Evolutionary conservation across 2,797 vertebrate species (phyloP), one percentile per base, ranked within the genome.

Genomic region (Merluccius polli): DNA sequence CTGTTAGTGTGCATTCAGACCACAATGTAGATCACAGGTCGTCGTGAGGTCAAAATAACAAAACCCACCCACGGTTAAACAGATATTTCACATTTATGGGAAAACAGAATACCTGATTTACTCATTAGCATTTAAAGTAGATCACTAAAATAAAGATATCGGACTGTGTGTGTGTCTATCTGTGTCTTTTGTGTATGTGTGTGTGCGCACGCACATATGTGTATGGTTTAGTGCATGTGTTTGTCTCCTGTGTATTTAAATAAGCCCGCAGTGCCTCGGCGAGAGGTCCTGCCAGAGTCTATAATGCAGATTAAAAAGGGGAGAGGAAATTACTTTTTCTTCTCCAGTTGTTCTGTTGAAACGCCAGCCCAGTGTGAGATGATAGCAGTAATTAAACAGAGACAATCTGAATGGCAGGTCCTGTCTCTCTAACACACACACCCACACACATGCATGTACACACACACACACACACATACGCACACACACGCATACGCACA

Each of bases 381-480:
- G 89, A 91, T 87, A 92, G 86, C 82, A 83, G 82, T 90, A 92
- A 92, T 90, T 92, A 89, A 89, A 89, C 78, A 85, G 85, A 88
- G 85, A 86, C 82, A 82, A 79, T 81, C 73, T 82, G 77, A 90
- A 38, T 86, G 79, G 82, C 79, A 78, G 79, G 70, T 67, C 80
- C 75, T 68, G 80, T 81, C 72, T 79, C 74, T 82, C 31, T 63
- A n/a, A 75, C 70, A 27, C 48, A 48, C 29, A n/a, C 29, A 68
- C 2, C 30, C 73, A 48, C 31, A 59, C 52, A 24, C 52, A 24
- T 21, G n/a, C 52, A 59, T 21, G n/a, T 7, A 59, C 52, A 59
- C 21, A 59, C 52, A 59, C 52, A 59, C 21, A 24, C 52, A 59
- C 7, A 24, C 7, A 24, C 52, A 59, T 5, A 9, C 52, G 24